phyloP scores from a whole-genome alignment of 2,797 vertebrate species.

The Propithecus deckenii region DNA sequence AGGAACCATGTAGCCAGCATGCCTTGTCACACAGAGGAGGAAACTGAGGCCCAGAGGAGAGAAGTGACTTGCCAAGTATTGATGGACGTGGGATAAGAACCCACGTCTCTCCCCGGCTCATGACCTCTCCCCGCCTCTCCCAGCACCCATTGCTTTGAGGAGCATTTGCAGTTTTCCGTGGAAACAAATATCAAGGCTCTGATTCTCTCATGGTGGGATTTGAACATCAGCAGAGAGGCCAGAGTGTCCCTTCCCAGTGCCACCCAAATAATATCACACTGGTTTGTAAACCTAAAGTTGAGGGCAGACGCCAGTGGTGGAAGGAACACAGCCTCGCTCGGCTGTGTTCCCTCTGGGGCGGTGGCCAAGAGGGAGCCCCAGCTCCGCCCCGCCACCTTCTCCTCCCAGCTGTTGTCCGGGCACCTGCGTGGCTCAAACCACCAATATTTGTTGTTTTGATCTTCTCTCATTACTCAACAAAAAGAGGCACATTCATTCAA shows the following conservation, averaged over 20 bases:
- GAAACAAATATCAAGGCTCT: background rate
- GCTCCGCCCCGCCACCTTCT: background rate
- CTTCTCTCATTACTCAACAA: background rate
- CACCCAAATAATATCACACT: background rate
- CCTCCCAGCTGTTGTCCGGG: background rate
- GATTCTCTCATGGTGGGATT: background rate
- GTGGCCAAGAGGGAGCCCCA: rapidly evolving
- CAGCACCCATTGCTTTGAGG: background rate
- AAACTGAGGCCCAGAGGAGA: background rate
- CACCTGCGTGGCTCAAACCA: background rate
- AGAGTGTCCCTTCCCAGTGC: background rate
- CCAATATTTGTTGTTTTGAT: background rate
- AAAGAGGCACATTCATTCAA: background rate
- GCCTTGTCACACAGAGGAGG: background rate
- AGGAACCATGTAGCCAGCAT: background rate
- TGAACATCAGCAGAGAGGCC: background rate
- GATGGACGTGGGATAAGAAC: rapidly evolving
- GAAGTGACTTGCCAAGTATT: background rate
- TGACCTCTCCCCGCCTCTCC: background rate
- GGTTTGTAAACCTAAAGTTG: background rate
- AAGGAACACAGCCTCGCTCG: background rate
- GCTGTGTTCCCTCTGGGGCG: background rate
- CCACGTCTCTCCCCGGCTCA: no score
- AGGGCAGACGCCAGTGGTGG: background rate
- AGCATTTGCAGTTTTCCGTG: background rate